These are phyloP conservation scores for Esox niger DNA, from an alignment of 2,113 vertebrate species.

Conservation along the genomic window DNA sequence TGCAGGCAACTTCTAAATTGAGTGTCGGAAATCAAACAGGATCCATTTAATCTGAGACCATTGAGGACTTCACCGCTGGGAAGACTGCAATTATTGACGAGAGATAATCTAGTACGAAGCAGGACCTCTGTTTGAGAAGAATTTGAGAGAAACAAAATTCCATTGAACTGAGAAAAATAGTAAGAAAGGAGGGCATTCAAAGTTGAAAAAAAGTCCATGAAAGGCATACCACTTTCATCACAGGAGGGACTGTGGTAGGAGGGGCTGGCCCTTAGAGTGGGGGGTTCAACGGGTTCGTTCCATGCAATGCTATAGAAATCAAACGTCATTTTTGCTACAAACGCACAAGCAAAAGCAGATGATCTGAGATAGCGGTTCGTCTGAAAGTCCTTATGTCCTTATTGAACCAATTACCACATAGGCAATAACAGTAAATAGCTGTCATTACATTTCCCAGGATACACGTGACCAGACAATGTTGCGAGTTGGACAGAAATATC, in stretches of 20 bases:
- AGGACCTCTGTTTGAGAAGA: not conserved
- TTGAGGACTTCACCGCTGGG: too few species aligned
- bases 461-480: slow-evolving; percentile 13
- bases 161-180: too few species aligned
- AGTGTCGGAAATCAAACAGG: too few species aligned
- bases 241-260: too few species aligned
- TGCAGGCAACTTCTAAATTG: too few species aligned
- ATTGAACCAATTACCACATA: not conserved
- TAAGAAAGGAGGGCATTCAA: not conserved
- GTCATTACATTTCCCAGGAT: slow-evolving; percentile 57
- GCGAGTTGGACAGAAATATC: not conserved
- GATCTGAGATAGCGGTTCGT: not conserved
- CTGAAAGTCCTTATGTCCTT: not conserved
- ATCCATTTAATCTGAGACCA: too few species aligned
- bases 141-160: not conserved
- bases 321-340: too few species aligned
- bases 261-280: not conserved
- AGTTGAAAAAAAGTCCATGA: not conserved
- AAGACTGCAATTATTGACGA: too few species aligned
- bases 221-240: not conserved
- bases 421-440: slow-evolving; percentile 48
- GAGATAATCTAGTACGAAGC: too few species aligned
- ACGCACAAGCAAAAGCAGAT: not conserved
- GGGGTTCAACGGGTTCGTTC: not conserved
- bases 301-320: not conserved